Percentiles rank a stretch among this genome's conserved stretches.
Conservation (phyloP, 2,113 vertebrate genomes). For the Heliornis fulica region DNA sequence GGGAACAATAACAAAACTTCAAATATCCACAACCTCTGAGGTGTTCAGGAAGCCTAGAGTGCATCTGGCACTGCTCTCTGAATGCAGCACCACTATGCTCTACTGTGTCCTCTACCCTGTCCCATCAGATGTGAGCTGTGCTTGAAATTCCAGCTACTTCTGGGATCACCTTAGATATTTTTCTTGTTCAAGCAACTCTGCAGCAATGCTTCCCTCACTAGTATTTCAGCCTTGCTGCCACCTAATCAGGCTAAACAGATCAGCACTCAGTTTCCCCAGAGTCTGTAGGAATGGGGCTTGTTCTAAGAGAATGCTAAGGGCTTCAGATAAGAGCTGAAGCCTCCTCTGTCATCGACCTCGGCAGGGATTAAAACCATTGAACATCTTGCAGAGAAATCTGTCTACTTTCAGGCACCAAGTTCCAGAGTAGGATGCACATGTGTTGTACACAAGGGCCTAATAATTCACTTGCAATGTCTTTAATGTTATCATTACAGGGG, state of each 20-base stretch:
- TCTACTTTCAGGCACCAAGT: background rate
- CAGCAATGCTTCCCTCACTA: background rate
- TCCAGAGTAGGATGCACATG: background rate
- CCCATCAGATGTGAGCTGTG: background rate
- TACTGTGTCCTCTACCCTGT: background rate
- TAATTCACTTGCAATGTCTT: background rate
- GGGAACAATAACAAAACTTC: background rate
- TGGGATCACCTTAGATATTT: background rate
- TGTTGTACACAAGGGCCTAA: background rate
- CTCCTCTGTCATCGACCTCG: background rate
- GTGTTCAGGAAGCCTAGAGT: background rate
- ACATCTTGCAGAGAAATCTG: background rate
- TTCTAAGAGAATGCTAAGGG: background rate
- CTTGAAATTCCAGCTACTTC: background rate
- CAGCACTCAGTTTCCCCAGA: background rate
- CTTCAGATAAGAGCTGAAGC: background rate
- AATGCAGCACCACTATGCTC: background rate
- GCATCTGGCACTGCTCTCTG: background rate
- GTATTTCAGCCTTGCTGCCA: background rate
- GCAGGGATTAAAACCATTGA: background rate
- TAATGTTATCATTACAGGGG: background rate
- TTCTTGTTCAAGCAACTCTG: background rate
- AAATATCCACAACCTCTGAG: background rate
- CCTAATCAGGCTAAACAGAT: background rate
- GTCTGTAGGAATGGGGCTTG: background rate